Base-by-base conservation (phyloP, 2,888 invertebrate genomes). In the Latrodectus hesperus region DNA sequence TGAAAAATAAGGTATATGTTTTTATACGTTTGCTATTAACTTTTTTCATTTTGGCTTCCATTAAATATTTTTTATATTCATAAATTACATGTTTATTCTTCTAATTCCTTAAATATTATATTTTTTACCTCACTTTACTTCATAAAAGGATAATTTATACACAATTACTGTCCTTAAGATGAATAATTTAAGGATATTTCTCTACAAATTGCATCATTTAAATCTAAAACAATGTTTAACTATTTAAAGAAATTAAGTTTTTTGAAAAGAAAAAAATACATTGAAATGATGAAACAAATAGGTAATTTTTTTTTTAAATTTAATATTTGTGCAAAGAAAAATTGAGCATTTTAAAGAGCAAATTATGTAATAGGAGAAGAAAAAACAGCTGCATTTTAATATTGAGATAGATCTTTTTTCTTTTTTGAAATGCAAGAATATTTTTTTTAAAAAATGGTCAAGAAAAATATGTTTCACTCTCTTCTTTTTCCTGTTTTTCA, bases 401-500 rank as follows among this genome's bases (percentile, higher is more conserved):
- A 60, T 60, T n/a, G 14, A 60, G 60, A 60, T 60, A 9, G 60
- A 60, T 16, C 14, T 60, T 60, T 60, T 60, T 60, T 12, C n/a
- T 9, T 16, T 22, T 1, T 60, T n/a, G 10, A 60, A 11, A 16
- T 12, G n/a, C 60, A 60, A 60, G n/a, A 60, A 60, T 9, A 22
- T 1, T 22, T 22, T 38, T 38, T n/a, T 60, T 11, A 60, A 60
- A 60, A 60, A 60, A 60, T 11, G 10, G 6, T 60, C 6, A 60
- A 60, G 60, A 60, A 60, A 38, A 60, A 60, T 60, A 60, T 60
- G 60, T 60, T 60, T 11, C n/a, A 16, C 60, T 60, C 16, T 14
- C 60, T 14, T 38, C 38, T 80, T 80, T 71, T 74, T 74, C 73
- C 10, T 26, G 65, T 52, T 26, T 65, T 38, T 64, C 65, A 64